Conservation (phyloP, 2,888 invertebrate species). For the Rotaria macrura region DNA sequence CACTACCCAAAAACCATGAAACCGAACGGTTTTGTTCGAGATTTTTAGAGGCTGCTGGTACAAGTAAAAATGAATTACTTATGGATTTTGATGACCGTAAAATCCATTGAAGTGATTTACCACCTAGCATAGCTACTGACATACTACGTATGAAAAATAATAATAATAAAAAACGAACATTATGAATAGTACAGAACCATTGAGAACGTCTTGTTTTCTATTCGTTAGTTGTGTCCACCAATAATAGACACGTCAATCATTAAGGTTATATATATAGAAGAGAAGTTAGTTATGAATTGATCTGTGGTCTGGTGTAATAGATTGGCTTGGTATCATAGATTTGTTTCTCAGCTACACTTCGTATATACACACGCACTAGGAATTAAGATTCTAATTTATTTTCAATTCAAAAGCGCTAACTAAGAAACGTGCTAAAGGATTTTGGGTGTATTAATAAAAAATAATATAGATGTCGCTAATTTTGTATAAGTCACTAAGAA, state of each 20-base stretch:
- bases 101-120: background rate
- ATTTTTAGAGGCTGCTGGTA: background rate
- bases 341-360: too few species aligned
- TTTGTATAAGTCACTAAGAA: too few species aligned
- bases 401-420: too few species aligned
- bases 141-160: background rate
- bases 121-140: background rate
- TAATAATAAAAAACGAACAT: background rate
- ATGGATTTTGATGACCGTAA: constrained; percentile 2
- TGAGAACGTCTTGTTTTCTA: background rate
- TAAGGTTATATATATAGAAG: background rate
- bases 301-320: too few species aligned
- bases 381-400: too few species aligned
- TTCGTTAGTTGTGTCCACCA: background rate
- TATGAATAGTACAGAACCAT: background rate
- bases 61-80: background rate
- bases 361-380: too few species aligned
- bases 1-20: background rate
- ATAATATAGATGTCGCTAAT: too few species aligned
- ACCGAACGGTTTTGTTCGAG: background rate
- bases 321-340: too few species aligned
- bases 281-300: too few species aligned
- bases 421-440: too few species aligned
- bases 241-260: background rate
- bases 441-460: too few species aligned